phyloP scores from a whole-genome alignment of 1,140 invertebrate genomes.

The Dysdera silvatica region DNA sequence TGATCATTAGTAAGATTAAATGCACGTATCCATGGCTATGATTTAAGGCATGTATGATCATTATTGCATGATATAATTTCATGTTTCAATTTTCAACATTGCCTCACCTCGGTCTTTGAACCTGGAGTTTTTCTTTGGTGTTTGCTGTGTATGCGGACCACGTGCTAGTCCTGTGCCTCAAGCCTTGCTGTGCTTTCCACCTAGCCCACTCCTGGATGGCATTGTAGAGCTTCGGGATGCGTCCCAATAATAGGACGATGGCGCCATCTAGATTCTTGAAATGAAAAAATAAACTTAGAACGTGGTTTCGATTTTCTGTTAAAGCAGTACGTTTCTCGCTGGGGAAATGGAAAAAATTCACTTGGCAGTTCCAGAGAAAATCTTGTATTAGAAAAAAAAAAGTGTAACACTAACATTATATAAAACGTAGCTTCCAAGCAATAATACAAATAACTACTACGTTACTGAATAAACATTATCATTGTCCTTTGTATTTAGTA shows the following conservation, averaged over 20 bases:
- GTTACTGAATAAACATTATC: no score
- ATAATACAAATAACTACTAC: no score
- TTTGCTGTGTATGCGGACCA: slow-evolving; percentile 37
- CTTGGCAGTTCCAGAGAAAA: no score
- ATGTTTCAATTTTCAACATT: not conserved
- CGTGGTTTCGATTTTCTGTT: no score
- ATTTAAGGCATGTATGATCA: not conserved
- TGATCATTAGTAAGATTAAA: no score
- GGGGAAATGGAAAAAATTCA: no score
- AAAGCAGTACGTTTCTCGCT: no score
- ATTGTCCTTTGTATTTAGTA: no score
- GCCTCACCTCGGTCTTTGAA: slow-evolving; percentile 34
- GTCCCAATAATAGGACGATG: slow-evolving; percentile 35
- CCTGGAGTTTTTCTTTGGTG: slow-evolving; percentile 37
- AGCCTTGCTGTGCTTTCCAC: slow-evolving; percentile 33
- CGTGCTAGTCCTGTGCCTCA: slow-evolving; percentile 35
- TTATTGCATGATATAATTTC: not conserved
- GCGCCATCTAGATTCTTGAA: slow-evolving; percentile 36
- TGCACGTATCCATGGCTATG: no score
- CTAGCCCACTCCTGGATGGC: slow-evolving; percentile 37
- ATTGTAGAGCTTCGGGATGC: slow-evolving; percentile 31
- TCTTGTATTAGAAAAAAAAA: no score
- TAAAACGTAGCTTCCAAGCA: no score
- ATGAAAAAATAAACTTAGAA: not conserved
- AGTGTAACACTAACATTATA: no score